A percentile compares a stretch with the other conserved stretches of the same genome.
These are phyloP conservation scores for Lycopodina hypogea DNA, from an alignment of 37 sponge, comb jelly and placozoan genomes.

Conservation along the genomic window DNA sequence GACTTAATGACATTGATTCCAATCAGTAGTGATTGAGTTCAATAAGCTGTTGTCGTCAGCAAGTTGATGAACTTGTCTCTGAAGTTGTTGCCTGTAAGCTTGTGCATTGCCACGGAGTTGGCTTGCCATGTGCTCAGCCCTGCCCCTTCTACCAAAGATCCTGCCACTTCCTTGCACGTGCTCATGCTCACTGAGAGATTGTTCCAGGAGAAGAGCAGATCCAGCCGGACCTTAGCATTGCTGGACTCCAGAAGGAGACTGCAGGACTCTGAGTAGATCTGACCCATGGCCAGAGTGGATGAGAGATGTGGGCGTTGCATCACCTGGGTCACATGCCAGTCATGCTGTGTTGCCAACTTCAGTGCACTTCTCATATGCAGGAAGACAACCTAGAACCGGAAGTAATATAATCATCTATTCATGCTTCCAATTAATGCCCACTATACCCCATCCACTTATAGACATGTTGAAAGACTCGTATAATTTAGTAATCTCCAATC, in stretches of 20 bases:
- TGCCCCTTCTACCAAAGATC: background rate
- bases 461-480: too few relatives aligned
- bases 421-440: background rate
- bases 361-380: constrained; percentile 24
- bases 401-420: background rate
- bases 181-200: background rate
- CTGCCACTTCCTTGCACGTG: background rate
- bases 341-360: constrained; percentile 12
- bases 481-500: too few relatives aligned
- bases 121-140: background rate
- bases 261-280: constrained; percentile 19
- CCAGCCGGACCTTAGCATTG: constrained; percentile 14
- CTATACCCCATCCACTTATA: background rate
- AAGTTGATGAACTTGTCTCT: background rate
- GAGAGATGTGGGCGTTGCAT: constrained; percentile 29
- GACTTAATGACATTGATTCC: too few relatives aligned
- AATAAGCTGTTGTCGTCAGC: background rate
- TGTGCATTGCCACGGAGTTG: background rate
- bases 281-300: constrained; percentile 3
- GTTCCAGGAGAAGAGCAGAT: constrained; percentile 1
- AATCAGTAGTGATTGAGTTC: too few relatives aligned
- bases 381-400: constrained; percentile 36
- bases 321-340: constrained; percentile 50
- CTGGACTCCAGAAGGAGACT: constrained; percentile 49
- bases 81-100: background rate